Evolutionary conservation across 2,113 vertebrate genomes (phyloP).

Genomic region (Collichthys lucidus): DNA sequence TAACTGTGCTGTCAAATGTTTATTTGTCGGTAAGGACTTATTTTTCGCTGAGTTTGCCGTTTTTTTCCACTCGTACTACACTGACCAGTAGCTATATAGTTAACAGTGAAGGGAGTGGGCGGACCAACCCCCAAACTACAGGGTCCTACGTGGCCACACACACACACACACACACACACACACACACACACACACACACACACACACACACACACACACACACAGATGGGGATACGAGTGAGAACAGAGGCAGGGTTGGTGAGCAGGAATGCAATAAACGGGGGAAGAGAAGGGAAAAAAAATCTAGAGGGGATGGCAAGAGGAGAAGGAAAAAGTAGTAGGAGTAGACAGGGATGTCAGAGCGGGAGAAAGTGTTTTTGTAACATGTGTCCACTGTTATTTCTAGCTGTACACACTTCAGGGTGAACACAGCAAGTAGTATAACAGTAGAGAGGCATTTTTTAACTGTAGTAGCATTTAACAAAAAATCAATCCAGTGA

Average conservation of each 20-base stretch:
- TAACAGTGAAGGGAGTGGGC: slow-evolving; percentile 60
- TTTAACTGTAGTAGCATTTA: background rate
- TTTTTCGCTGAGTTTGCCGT: background rate
- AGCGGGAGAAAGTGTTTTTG: slow-evolving; percentile 50
- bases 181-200: slow-evolving; percentile 44
- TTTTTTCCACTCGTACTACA: background rate
- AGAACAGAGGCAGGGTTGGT: slow-evolving; percentile 64
- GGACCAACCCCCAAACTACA: slow-evolving; percentile 59
- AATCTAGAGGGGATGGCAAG: slow-evolving; percentile 40
- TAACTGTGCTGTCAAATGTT: slow-evolving; percentile 39
- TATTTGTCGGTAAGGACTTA: slow-evolving; percentile 23
- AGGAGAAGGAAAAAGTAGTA: slow-evolving; percentile 54
- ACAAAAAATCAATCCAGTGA: background rate
- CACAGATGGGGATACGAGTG: slow-evolving; percentile 55
- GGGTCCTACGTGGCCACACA: slow-evolving; percentile 71
- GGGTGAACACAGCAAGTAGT: background rate
- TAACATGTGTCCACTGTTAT: slow-evolving; percentile 36
- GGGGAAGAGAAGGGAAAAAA: slow-evolving; percentile 38
- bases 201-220: slow-evolving; percentile 34
- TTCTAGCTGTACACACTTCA: background rate
- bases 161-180: slow-evolving; percentile 10
- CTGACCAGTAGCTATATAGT: slow-evolving; percentile 57
- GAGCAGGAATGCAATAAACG: slow-evolving; percentile 69
- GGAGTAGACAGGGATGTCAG: slow-evolving; percentile 55
- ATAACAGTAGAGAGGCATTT: background rate